Evolutionary conservation across 2,888 invertebrate genomes (phyloP).

Genomic region (Oxyteleia sp.): DNA sequence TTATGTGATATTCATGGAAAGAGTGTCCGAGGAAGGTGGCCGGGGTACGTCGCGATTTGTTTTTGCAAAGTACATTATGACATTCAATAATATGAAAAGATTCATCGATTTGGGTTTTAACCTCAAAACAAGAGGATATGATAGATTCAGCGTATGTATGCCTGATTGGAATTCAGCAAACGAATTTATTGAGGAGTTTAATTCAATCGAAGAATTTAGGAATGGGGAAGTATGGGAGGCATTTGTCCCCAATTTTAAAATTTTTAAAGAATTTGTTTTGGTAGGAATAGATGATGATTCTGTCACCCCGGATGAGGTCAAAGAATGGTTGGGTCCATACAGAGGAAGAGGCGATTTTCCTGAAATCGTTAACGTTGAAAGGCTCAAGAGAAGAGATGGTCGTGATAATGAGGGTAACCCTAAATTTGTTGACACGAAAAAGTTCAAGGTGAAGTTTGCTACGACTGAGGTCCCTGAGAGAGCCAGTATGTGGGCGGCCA

Average conservation of each 20-base stretch:
- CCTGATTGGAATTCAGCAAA: neutral
- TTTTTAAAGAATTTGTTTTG: constrained; percentile 13
- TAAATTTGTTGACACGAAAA: neutral
- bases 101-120: neutral
- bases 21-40: neutral
- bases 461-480: constrained; percentile 7
- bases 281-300: neutral
- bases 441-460: constrained; percentile 8
- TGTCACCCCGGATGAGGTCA: constrained; percentile 1
- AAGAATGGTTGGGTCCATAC: neutral
- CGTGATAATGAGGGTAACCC: neutral
- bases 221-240: constrained; percentile 11
- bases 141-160: neutral
- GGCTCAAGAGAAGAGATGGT: neutral
- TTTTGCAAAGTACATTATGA: neutral
- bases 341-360: constrained; percentile 6
- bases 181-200: constrained; percentile 3
- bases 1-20: neutral
- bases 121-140: neutral
- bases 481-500: neutral
- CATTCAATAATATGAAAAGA: neutral
- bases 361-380: neutral
- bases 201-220: neutral
- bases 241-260: constrained; percentile 12
- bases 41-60: neutral